Percentiles rank a stretch among this genome's conserved stretches.
phyloP scores from a whole-genome alignment of 2,888 invertebrate genomes.

The Calameuta filiformis region DNA sequence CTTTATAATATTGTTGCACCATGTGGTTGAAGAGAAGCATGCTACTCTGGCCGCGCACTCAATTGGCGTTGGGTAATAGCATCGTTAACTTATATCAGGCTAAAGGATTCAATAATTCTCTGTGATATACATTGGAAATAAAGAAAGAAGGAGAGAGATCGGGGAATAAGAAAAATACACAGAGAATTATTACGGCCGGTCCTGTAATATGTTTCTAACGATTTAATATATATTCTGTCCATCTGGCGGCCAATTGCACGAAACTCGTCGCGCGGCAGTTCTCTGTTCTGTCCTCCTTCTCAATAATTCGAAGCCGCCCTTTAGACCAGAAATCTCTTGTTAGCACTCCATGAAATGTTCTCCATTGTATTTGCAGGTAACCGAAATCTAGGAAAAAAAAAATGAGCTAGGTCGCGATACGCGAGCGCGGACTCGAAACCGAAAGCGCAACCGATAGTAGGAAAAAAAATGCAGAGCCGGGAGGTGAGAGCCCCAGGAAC shows the following conservation, averaged over 20 bases:
- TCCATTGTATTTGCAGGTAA: constrained; percentile 61
- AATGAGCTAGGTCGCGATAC: constrained; percentile 47
- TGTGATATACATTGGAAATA: neutral
- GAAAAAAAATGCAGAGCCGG: constrained; percentile 18
- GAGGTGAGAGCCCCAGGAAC: constrained; percentile 7
- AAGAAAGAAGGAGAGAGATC: neutral
- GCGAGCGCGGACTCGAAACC: constrained; percentile 7
- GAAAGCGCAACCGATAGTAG: neutral
- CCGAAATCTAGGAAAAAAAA: constrained; percentile 51
- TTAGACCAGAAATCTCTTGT: neutral
- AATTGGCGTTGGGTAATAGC: neutral
- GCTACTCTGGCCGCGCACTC: neutral
- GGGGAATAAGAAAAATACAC: neutral
- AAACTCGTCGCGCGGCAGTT: neutral
- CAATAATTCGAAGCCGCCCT: neutral
- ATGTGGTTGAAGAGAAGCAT: neutral
- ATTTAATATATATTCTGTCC: neutral
- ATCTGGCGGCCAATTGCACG: neutral
- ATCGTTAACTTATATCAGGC: neutral
- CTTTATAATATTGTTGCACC: neutral
- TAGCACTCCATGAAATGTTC: constrained; percentile 30
- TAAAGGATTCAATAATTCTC: neutral
- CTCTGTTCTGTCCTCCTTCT: neutral
- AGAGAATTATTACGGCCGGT: neutral
- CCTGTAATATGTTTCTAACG: neutral